Base-by-base conservation (phyloP, 2,888 invertebrate species). In the Eristalis intricaria region DNA sequence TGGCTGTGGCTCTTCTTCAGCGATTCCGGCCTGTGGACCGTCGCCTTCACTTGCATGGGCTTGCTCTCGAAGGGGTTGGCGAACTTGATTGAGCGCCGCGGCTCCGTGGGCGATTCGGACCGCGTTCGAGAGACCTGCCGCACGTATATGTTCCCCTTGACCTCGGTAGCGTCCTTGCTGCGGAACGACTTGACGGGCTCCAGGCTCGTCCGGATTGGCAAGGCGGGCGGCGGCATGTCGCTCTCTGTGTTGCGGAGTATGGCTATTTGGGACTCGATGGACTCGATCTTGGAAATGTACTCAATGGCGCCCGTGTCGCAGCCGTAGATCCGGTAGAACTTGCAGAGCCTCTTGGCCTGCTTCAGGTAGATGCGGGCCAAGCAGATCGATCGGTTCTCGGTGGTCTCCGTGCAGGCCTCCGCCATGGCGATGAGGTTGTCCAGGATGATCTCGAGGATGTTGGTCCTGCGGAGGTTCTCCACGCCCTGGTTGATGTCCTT, bases 361-460 rank as follows among this genome's bases (percentile, higher is more conserved):
- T 96, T 95, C 56, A 97, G 93, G 90, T 96, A 97, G 81, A 96
- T 94, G 1, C 94, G 92, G 8, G 96, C 95, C 90, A 96, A 95
- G 78, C 94, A 93, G 23, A 94, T 93, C 0, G 95, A 94, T 13
- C 95, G 94, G 85, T 95, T 95, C 85, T 94, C 94, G 19, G 95
- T 94, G 87, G 96, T 95, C 2, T 22, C 64, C 2, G 75, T 84
- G 11, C 70, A 87, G 68, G 94, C 94, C 73, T 95, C 94, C 0
- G 96, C 95, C 94, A 97, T 96, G 71, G 95, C 94, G 43, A 97
- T 94, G 89, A 96, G 96, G 90, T 96, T 96, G 22, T 95, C 94
- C 68, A 96, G 95, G 89, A 97, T 96, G 90, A 96, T 95, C 90
- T 95, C 95, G 0, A 97, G 91, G 1, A 97, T 93, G 75, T 94